Evolutionary conservation across 2,888 invertebrate species (phyloP), one percentile per base, ranked within the genome.

Genomic region (Cancer borealis): DNA sequence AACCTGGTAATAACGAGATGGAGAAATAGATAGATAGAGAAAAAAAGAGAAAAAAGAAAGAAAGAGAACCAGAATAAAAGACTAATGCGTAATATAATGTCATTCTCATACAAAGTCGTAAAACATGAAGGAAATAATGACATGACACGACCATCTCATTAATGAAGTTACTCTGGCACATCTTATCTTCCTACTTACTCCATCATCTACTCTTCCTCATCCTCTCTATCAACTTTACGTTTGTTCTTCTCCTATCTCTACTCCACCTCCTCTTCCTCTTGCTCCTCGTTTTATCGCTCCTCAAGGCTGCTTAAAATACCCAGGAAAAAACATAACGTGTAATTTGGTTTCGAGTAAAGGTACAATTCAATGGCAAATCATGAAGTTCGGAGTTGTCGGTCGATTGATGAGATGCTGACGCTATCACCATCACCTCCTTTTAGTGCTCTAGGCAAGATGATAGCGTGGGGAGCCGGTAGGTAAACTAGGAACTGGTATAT

Each of bases 341-440:
- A 84, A 84, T 84, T 84, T 84, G 84, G 12, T 14, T 39, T 39
- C 84, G 1, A 39, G 39, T 84, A 14, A 84, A 39, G 60, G 30
- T 84, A 84, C 84, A 84, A 84, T 84, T 39, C 84, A 84, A 84
- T 84, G 84, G 21, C 39, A 84, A 84, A 84, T 84, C 84, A 30
- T 21, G 30, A 84, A 39, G 39, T 14, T 8, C 39, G 30, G 10
- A 17, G 30, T 39, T 30, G 30, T 39, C 30, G 39, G 30, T 84
- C 84, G 84, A 84, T 17, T 84, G 39, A 84, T 39, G 84, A 84
- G 39, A 30, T 8, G 84, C 30, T 10, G 39, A 17, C 8, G 30
- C 66, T 3, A 21, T 17, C 66, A 17, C 66, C 66, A 3, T 66
- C 66, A 10, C 21, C 3, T n/a, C n/a, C n/a, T n/a, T n/a, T n/a